phyloP scores from a whole-genome alignment of 2,113 vertebrate species.

The Pangasianodon hypophthalmus region DNA sequence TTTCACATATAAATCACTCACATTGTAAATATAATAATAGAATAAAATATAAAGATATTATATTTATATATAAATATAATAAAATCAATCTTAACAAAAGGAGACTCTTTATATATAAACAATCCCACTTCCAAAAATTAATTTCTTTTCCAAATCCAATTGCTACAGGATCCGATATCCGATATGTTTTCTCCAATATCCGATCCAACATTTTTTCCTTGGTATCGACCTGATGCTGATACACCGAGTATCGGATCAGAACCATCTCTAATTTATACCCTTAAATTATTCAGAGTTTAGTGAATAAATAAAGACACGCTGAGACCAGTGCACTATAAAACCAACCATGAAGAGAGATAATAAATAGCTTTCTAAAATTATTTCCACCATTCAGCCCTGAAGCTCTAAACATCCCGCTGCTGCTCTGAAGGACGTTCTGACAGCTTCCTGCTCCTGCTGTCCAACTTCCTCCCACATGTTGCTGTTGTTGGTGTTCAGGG shows the following conservation, averaged over 20 bases:
- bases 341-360: background rate
- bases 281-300: background rate
- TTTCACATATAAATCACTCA: background rate
- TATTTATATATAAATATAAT: background rate
- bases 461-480: conserved; percentile 33
- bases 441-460: conserved; percentile 29
- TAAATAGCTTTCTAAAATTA: conserved; percentile 22
- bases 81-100: background rate
- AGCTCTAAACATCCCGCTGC: conserved; percentile 21
- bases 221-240: background rate
- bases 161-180: background rate
- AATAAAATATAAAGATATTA: background rate
- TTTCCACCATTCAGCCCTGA: conserved; percentile 23
- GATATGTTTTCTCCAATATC: background rate
- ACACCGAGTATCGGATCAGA: background rate
- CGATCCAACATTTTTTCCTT: background rate
- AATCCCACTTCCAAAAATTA: background rate
- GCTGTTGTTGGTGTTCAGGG: conserved; percentile 14
- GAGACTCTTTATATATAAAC: background rate
- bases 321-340: background rate
- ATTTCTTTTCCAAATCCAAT: background rate
- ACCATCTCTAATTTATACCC: background rate
- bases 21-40: background rate
- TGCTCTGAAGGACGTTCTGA: conserved; percentile 32
- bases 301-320: background rate